These are phyloP conservation scores for Australoheros facetus DNA, from an alignment of 2,797 vertebrate species.

Conservation along the genomic window DNA sequence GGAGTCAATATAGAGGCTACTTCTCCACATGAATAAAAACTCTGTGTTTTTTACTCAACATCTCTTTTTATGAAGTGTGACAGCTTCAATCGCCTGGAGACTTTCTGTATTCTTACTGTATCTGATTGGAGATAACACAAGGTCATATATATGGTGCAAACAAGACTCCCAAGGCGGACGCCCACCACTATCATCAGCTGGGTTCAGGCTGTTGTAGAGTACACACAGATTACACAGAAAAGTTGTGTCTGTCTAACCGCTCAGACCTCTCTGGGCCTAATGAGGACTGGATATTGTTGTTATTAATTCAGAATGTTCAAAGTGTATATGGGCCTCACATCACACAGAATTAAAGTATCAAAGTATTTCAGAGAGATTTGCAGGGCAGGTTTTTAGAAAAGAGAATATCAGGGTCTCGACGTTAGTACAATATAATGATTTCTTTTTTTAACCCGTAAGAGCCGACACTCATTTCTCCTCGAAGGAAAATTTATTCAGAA, in stretches of 20 bases:
- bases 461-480: too few species aligned
- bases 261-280: constrained; percentile 17
- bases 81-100: constrained; percentile 60
- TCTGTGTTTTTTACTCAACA: constrained; percentile 1
- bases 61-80: constrained; percentile 55
- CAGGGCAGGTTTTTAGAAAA: neutral
- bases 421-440: neutral
- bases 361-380: constrained; percentile 1
- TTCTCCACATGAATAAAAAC: constrained; percentile 15
- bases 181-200: constrained; percentile 56
- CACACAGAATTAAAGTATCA: neutral
- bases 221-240: constrained; percentile 26
- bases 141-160: constrained; percentile 53
- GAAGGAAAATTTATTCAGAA: too few species aligned
- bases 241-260: constrained; percentile 42
- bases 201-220: constrained; percentile 25
- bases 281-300: constrained; percentile 19
- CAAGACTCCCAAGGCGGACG: constrained; percentile 51
- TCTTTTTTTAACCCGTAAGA: too few species aligned
- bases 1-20: constrained; percentile 43
- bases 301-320: constrained; percentile 6
- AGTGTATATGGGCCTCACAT: constrained; percentile 1
- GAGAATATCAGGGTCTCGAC: neutral
- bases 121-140: constrained; percentile 58
- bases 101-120: constrained; percentile 45